These are phyloP conservation scores for Neosalanx taihuensis DNA, from an alignment of 2,797 vertebrate species.

Conservation along the genomic window DNA sequence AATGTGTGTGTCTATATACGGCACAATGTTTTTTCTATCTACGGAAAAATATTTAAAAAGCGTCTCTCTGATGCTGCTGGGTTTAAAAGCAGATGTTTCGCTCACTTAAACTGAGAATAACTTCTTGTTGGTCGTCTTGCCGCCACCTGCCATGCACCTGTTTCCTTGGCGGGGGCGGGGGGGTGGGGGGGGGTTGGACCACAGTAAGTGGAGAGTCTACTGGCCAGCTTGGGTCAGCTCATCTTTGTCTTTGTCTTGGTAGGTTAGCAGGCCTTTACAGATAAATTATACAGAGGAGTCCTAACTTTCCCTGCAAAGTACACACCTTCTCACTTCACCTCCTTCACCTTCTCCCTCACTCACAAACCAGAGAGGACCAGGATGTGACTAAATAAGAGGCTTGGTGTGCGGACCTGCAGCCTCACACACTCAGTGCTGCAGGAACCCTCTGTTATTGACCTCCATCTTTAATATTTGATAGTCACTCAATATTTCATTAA, in stretches of 20 bases:
- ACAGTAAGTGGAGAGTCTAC: too few relatives aligned
- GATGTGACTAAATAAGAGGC: neutral
- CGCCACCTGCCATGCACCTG: neutral
- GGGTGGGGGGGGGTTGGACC: too few relatives aligned
- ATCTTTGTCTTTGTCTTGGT: neutral
- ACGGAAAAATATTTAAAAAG: conserved; percentile 46
- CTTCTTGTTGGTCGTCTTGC: neutral
- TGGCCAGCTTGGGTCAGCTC: neutral
- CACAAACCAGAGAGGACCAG: neutral
- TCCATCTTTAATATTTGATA: conserved; percentile 10
- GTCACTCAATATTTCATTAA: neutral
- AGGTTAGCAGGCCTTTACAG: neutral
- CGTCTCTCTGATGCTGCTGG: neutral
- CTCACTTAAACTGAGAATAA: neutral
- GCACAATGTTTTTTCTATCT: conserved; percentile 41
- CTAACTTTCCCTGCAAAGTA: neutral
- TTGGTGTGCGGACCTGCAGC: neutral
- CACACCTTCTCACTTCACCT: too few relatives aligned
- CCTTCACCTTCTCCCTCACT: too few relatives aligned
- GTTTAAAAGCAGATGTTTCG: neutral
- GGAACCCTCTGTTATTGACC: neutral
- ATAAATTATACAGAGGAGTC: neutral
- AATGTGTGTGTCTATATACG: conserved; percentile 38
- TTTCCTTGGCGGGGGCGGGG: too few relatives aligned
- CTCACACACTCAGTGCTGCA: neutral